Base-by-base conservation (phyloP, 64 coral and sea anemone genomes). In the Astreopora myriophthalma region DNA sequence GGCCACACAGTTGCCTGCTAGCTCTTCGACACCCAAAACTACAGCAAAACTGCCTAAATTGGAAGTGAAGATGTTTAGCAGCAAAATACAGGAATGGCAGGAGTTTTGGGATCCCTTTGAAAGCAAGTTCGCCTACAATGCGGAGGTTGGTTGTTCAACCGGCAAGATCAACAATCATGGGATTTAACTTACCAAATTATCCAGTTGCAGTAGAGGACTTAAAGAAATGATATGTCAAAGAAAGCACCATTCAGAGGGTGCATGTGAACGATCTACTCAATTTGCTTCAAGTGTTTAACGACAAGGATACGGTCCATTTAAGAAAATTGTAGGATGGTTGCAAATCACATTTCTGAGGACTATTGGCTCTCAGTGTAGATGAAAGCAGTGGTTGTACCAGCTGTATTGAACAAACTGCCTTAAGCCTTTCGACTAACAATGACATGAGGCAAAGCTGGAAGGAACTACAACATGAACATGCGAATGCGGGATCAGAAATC, bases 31-130 rank as follows among this genome's bases (percentile, higher is more conserved):
- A 11, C 42, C 42, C 11, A 46, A 46, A 11, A 46, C 4, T 6
- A 46, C 42, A 91, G 77, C 81, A 23, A 37, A 78, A n/a, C 31
- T 91, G 25, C 89, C 76, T n/a, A 92, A 92, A 17, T 39, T 92
- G 40, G 69, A 85, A 24, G 46, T 92, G 7, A 67, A 44, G 32
- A 92, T 73, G 30, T 92, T 92, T 23, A 51, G 11, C 1, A 77
- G 89, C 23, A 91, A 14, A 7, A 34, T 91, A 3, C 69, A 52
- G 2, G 16, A 91, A 19, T 91, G 77, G 67, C 39, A 24, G 27
- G 89, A 91, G 44, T 84, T 91, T 19, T 91, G 78, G 89, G 89
- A 91, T 24, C 29, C 79, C 10, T 91, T 22, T 40, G 40, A 91
- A 84, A 35, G 69, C 79, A 57, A 57, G 51, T 5, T 57, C 51